Evolutionary conservation across 2,113 vertebrate species (phyloP), one percentile per base, ranked within the genome.

Genomic region (Carollia perspicillata): DNA sequence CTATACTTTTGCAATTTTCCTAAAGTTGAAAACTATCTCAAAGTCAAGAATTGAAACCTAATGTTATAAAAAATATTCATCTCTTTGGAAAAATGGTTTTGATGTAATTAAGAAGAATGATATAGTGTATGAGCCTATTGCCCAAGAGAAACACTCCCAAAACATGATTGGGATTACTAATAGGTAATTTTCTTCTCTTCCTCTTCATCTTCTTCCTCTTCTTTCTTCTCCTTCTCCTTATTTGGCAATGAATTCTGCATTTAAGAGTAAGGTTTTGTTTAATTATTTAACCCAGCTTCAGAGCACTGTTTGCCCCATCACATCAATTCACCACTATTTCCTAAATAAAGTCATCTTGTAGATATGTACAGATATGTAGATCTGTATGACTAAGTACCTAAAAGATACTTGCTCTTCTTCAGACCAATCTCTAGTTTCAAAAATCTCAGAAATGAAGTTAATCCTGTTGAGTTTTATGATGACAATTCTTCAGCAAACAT

Each of bases 21-120:
- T 74, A 14, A 93, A 77, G 47, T 89, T 55, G 84, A 95, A 95
- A 92, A 71, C 84, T 90, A 53, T 37, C 42, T 72, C 44, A 22
- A 77, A 77, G 42, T 55, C 66, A 81, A 84, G 17, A 89, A 26
- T 87, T 87, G 37, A 78, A 69, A 91, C 42, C 44, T 88, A 26
- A 47, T 35, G 42, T 16, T 94, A 30, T 49, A 84, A 47, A 42
- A 88, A 75, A 74, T 33, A 69, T 30, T 11, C 40, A 49, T 71
- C 20, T 79, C 10, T 23, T 74, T 93, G 66, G 35, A 68, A 69
- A 85, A 93, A 95, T 81, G 26, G 40, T 28, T 95, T 35, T 65
- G 18, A 80, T 74, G 37, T 60, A 90, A 74, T 42, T 89, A 40
- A 79, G 7, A 40, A 55, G 53, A 89, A 80, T 85, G 17, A 75